Conservation (phyloP, 2,888 invertebrate species). For the Neuroscelio doddi region DNA sequence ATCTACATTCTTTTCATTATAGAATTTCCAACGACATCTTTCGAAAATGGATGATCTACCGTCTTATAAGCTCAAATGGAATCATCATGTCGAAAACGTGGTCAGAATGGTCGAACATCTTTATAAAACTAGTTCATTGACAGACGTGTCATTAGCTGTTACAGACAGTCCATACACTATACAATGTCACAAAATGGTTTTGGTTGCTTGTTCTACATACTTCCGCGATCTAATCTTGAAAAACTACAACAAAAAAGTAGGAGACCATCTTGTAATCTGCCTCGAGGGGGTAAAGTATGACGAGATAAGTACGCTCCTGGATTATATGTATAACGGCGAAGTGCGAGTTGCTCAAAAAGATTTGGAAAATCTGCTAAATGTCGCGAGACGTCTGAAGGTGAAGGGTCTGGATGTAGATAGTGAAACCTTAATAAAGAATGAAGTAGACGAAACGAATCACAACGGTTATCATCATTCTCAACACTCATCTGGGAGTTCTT, state of each 20-base stretch:
- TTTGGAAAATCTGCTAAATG: neutral
- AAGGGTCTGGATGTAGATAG: neutral
- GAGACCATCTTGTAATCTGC: constrained; percentile 1
- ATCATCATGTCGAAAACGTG: neutral
- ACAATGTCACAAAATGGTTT: constrained; percentile 3
- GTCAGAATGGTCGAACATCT: neutral
- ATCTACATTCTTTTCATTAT: neutral
- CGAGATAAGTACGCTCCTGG: neutral
- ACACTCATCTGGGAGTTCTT: too few relatives aligned
- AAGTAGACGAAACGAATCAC: neutral
- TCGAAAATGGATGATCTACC: neutral
- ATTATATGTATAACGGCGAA: neutral
- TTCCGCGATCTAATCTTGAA: neutral
- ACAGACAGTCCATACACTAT: neutral
- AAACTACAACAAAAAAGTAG: neutral
- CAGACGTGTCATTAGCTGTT: neutral
- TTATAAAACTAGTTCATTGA: neutral
- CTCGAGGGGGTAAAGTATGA: neutral
- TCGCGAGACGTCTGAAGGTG: constrained; percentile 2
- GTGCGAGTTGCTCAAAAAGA: neutral
- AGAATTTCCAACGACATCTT: neutral
- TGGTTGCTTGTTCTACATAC: constrained; percentile 3
- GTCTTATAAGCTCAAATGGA: constrained; percentile 4
- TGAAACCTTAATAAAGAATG: neutral
- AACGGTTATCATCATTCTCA: neutral